Percentiles rank a stretch among this genome's conserved stretches.
phyloP scores from a whole-genome alignment of 1,140 invertebrate species.

The Streblospio benedicti region DNA sequence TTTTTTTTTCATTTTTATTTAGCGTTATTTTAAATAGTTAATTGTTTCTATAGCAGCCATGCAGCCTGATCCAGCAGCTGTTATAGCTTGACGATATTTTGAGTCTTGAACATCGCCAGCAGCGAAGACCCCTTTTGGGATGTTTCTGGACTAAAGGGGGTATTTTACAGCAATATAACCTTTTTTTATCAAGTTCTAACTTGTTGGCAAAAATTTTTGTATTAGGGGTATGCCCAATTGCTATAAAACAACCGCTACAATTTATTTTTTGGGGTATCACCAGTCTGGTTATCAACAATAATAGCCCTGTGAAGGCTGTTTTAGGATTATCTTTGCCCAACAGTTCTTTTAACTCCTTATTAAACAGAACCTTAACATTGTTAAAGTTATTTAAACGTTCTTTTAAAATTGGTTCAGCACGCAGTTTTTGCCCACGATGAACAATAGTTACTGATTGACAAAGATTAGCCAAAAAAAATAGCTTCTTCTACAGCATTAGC shows the following conservation, averaged over 20 bases:
- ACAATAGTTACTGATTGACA: slow-evolving; percentile 13
- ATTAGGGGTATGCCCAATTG: slow-evolving; percentile 27
- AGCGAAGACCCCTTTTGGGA: slow-evolving; percentile 25
- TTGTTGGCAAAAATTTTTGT: slow-evolving; percentile 22
- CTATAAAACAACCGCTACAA: slow-evolving; percentile 21
- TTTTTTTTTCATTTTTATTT: no score
- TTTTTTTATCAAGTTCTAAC: slow-evolving; percentile 18
- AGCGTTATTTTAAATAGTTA: no score
- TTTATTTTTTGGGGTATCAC: slow-evolving; percentile 4
- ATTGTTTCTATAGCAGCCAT: slow-evolving; percentile 32
- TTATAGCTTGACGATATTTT: slow-evolving; percentile 29
- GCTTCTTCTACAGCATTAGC: slow-evolving; percentile 23
- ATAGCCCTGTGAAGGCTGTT: slow-evolving; percentile 20
- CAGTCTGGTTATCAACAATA: slow-evolving; percentile 7
- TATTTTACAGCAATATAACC: slow-evolving; percentile 16
- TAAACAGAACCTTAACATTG: neutral
- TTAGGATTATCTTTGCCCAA: neutral
- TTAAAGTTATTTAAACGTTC: neutral
- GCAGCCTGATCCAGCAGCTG: slow-evolving; percentile 26
- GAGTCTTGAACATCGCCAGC: slow-evolving; percentile 27
- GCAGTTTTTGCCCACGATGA: slow-evolving; percentile 11
- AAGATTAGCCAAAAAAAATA: slow-evolving; percentile 19
- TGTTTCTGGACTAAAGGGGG: no score
- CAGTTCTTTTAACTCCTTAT: neutral
- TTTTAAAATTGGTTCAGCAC: neutral